These are phyloP conservation scores for Branchipolynoe longqiensis DNA, from an alignment of 2,888 invertebrate genomes.

Conservation along the genomic window DNA sequence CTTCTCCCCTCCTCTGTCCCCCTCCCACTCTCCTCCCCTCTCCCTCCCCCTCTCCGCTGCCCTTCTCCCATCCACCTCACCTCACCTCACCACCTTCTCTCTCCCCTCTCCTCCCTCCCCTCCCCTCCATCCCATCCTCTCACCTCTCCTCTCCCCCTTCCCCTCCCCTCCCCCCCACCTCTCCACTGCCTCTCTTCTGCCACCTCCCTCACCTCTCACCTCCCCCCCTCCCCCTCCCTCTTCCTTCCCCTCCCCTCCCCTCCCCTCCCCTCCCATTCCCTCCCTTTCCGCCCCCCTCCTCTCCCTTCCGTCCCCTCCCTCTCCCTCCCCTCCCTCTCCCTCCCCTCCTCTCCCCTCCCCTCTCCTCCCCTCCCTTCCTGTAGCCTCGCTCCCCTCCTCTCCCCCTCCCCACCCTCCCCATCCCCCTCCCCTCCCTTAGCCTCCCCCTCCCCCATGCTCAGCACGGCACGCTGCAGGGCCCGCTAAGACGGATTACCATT, in stretches of 20 bases:
- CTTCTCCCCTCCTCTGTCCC: too few relatives aligned
- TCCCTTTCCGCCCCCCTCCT: too few relatives aligned
- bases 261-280: too few relatives aligned
- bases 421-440: background rate
- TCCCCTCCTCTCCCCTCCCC: background rate
- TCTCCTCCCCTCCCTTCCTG: background rate
- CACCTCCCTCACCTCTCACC: too few relatives aligned
- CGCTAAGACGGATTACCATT: conserved; percentile 50
- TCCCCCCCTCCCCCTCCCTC: too few relatives aligned
- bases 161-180: background rate
- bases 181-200: background rate
- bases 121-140: background rate
- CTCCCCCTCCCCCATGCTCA: background rate
- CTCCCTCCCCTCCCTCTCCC: too few relatives aligned
- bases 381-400: background rate
- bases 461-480: background rate
- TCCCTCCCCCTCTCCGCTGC: background rate
- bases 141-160: background rate
- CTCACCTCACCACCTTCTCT: background rate
- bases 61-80: background rate
- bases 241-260: too few relatives aligned
- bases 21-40: too few relatives aligned
- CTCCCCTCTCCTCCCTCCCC: background rate
- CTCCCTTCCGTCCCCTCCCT: too few relatives aligned
- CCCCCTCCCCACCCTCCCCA: background rate